phyloP scores from a whole-genome alignment of 2,797 vertebrate genomes.

The Parauchenoglanis punctatus region DNA sequence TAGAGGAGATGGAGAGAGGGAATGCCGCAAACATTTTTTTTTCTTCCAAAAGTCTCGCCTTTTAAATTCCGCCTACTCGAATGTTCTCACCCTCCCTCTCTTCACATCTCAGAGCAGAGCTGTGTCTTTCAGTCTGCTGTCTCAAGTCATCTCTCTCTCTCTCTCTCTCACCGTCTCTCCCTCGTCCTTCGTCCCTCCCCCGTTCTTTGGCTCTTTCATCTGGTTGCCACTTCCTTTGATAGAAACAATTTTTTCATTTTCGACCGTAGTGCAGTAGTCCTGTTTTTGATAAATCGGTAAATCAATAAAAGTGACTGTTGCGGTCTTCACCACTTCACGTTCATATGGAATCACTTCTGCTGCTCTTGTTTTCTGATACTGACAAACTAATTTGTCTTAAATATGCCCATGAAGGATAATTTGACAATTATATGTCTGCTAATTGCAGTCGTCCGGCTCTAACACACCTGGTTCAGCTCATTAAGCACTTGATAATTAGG shows the following conservation, averaged over 20 bases:
- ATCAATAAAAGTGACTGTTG: neutral
- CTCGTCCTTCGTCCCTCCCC: conserved; percentile 16
- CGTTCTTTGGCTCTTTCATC: neutral
- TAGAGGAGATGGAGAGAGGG: conserved; percentile 24
- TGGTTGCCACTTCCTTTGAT: neutral
- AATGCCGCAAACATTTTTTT: conserved; percentile 29
- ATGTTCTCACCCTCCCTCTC: conserved; percentile 59
- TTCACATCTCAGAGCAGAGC: conserved; percentile 51
- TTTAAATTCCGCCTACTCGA: conserved; percentile 62
- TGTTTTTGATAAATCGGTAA: neutral
- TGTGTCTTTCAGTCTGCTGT: conserved; percentile 54
- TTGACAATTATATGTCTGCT: neutral
- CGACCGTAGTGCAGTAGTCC: no score
- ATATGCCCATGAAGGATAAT: neutral
- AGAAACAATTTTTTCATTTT: neutral
- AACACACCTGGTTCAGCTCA: neutral
- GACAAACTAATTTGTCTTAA: neutral
- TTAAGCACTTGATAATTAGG: neutral
- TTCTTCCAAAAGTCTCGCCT: conserved; percentile 55
- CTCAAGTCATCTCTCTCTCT: conserved; percentile 39
- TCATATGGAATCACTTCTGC: neutral
- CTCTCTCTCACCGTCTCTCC: conserved; percentile 21
- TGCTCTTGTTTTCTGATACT: neutral
- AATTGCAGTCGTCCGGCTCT: neutral
- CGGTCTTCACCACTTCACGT: neutral